phyloP scores from a whole-genome alignment of 2,888 invertebrate species.

The Drosophila neonasuta region DNA sequence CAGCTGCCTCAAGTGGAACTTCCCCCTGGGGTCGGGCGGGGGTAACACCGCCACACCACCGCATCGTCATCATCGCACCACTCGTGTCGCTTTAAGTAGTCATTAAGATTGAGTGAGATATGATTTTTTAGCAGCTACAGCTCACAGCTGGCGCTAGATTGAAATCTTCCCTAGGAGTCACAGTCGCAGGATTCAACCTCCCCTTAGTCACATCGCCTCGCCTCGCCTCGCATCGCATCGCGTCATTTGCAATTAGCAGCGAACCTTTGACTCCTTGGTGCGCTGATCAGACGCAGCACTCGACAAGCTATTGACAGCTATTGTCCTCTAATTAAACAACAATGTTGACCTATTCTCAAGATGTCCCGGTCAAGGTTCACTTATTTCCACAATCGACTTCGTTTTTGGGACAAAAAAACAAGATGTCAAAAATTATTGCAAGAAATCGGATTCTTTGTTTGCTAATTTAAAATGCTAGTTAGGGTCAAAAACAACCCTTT shows the following conservation, averaged over 20 bases:
- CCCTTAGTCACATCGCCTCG: not conserved
- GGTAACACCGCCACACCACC: conserved; percentile 5
- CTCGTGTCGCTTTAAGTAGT: conserved; percentile 72
- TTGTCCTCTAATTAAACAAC: conserved; percentile 73
- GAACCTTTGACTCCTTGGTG: conserved; percentile 52
- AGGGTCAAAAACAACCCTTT: conserved; percentile 37
- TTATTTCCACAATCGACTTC: conserved; percentile 7
- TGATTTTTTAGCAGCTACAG: conserved; percentile 55
- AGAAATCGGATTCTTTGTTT: conserved; percentile 58
- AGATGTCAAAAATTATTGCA: conserved; percentile 30
- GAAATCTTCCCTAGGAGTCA: conserved; percentile 23
- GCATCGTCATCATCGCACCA: conserved; percentile 9
- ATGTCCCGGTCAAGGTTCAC: conserved; percentile 65
- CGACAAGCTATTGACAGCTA: conserved; percentile 70
- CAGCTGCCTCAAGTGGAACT: conserved; percentile 29
- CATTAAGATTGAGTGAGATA: conserved; percentile 71
- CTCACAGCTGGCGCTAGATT: conserved; percentile 61
- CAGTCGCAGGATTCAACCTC: conserved; percentile 26
- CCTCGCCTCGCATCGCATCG: not conserved
- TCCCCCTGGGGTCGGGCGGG: conserved; percentile 18
- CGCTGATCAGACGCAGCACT: conserved; percentile 3
- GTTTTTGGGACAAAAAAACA: conserved; percentile 34
- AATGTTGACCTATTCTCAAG: conserved; percentile 72
- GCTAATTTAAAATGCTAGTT: conserved; percentile 65
- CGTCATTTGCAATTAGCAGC: conserved; percentile 43